Conservation (phyloP, 2,113 vertebrate genomes). For the Pedionomus torquatus region DNA sequence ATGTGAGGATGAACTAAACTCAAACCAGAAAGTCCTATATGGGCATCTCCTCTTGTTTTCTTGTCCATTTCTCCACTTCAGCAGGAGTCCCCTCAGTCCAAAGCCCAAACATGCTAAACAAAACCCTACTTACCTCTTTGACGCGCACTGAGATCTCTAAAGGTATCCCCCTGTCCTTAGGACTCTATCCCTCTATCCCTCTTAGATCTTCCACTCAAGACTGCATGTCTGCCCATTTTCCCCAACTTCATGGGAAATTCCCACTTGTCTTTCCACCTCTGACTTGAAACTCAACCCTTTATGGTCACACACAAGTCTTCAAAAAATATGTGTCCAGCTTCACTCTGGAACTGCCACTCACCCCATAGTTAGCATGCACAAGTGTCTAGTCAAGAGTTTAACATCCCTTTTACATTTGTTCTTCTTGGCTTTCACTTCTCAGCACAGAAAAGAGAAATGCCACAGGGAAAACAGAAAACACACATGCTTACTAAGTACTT, state of each 20-base stretch:
- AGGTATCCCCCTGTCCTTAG: neutral
- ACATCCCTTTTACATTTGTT: neutral
- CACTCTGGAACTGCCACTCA: neutral
- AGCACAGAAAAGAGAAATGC: neutral
- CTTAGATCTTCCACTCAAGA: neutral
- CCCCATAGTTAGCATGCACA: neutral
- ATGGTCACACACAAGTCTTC: neutral
- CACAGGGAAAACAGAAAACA: neutral
- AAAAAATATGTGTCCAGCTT: neutral
- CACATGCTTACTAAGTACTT: neutral
- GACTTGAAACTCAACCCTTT: neutral
- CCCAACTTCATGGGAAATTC: neutral
- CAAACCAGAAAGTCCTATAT: neutral
- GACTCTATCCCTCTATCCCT: neutral
- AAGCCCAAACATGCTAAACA: neutral
- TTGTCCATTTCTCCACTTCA: neutral
- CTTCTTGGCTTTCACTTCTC: neutral
- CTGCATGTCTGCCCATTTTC: neutral
- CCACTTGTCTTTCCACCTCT: neutral
- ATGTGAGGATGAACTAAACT: neutral
- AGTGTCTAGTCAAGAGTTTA: neutral
- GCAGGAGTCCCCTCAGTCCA: neutral
- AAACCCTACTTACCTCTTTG: neutral
- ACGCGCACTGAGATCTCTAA: neutral
- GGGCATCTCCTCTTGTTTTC: neutral